Base-by-base conservation (phyloP, 2,888 invertebrate genomes). In the Hydrotaea diabolus region DNA sequence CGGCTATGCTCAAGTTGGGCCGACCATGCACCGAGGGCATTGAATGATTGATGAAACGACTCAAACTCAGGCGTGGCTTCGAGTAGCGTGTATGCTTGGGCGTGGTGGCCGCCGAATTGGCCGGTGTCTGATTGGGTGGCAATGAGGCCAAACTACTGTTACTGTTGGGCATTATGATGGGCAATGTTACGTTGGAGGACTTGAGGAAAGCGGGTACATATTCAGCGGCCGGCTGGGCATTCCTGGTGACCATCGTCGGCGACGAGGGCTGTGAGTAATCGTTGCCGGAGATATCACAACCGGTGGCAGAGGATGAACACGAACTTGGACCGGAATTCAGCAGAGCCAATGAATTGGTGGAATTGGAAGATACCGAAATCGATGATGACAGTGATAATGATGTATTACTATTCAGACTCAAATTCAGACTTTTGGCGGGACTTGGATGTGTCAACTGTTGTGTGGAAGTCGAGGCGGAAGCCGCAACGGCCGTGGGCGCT, bases 21-120 rank as follows among this genome's bases (percentile, higher is more conserved):
- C 92, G 89, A 0, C 92, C 92, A 80, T 93, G 92, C 69, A 93
- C 92, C 64, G 92, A 92, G 57, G 92, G 92, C 92, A 92, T 91
- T 36, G 92, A 92, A 82, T 90, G 91, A 87, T 92, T 91, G 74
- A 91, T 90, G 74, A 90, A 91, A n/a, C 92, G 90, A 77, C 92
- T 92, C 80, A 92, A 87, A 85, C 92, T 92, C 36, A 93, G 87
- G 5, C 92, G 91, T 0, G 92, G 92, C 86, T 92, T 92, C 1
- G 90, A 89, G 77, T 92, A 92, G 57, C 92, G 92, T 39, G 89
- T 87, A 85, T 90, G 91, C 82, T 92, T 92, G 62, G 92, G 92
- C 39, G 92, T 92, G 78, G 89, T 92, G 53, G 92, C 89, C 13
- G 92, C 91, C 9, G 92, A 92, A 85, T 88, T 90, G 49, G 88